Percentiles rank a stretch among this genome's conserved stretches.
phyloP scores from a whole-genome alignment of 2,797 vertebrate species.

The Sebastes oblongus region DNA sequence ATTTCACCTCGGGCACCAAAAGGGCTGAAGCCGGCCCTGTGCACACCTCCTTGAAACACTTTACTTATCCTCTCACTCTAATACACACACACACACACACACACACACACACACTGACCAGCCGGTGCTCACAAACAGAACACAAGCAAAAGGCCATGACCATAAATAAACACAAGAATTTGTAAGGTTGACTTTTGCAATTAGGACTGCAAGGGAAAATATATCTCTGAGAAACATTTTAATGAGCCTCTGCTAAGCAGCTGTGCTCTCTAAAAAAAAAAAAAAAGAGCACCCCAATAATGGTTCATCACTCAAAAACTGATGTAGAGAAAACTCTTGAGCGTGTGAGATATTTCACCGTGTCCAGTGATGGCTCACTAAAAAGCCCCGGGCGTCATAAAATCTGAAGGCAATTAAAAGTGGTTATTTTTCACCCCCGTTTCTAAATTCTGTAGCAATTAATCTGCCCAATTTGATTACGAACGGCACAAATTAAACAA shows the following conservation, averaged over 20 bases:
- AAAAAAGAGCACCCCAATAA: conserved; percentile 65
- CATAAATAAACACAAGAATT: conserved; percentile 81
- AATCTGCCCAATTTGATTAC: conserved; percentile 99
- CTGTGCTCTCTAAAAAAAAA: conserved; percentile 76
- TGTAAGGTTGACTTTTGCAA: conserved; percentile 83
- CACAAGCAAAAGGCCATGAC: conserved; percentile 68
- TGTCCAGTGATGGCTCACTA: conserved; percentile 84
- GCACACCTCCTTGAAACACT: not conserved
- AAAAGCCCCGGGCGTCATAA: conserved; percentile 85
- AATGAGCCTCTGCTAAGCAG: conserved; percentile 90
- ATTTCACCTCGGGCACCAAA: too few species aligned
- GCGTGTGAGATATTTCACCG: conserved; percentile 86
- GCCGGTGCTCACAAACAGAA: conserved; percentile 53
- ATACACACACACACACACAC: not conserved
- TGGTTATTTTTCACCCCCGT: conserved; percentile 92
- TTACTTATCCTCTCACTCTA: not conserved
- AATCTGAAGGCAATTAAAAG: conserved; percentile 83
- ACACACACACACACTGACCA: conserved; percentile 38
- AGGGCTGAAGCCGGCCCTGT: too few species aligned
- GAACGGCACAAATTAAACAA: conserved; percentile 99
- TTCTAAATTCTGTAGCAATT: conserved; percentile 95
- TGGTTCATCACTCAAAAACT: conserved; percentile 87
- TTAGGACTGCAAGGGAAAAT: conserved; percentile 86
- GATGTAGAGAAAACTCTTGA: conserved; percentile 57
- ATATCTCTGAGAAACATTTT: conserved; percentile 90